A percentile compares a stretch with the other conserved stretches of the same genome.
Conservation (phyloP, 2,888 invertebrate species). For the Glaucopsyche alexis region DNA sequence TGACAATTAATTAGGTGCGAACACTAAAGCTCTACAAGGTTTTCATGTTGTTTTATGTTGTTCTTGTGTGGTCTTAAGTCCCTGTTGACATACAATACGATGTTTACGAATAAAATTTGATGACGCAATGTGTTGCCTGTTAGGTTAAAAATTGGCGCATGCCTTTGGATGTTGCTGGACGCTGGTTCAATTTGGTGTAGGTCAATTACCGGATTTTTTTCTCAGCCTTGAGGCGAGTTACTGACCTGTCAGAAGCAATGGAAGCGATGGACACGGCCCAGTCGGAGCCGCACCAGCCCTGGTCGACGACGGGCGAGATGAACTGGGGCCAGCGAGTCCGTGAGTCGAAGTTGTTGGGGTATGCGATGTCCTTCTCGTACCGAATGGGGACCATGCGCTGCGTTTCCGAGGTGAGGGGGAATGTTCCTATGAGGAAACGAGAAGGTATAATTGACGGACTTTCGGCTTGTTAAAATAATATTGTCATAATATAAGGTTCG, state of each 20-base stretch:
- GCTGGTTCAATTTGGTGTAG: neutral
- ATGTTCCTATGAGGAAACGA: constrained; percentile 64
- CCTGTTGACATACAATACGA: no score
- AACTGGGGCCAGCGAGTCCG: constrained; percentile 85
- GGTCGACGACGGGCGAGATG: constrained; percentile 86
- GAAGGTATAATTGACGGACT: no score
- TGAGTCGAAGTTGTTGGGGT: constrained; percentile 89
- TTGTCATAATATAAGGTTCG: no score
- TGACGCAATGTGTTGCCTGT: no score
- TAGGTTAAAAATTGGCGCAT: no score
- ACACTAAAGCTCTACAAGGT: no score
- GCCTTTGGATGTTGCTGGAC: neutral
- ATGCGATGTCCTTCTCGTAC: constrained; percentile 77
- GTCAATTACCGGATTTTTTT: no score
- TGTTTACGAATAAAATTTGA: no score
- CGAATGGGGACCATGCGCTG: constrained; percentile 80
- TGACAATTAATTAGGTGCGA: neutral
- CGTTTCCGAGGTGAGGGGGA: constrained; percentile 72
- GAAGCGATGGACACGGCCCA: constrained; percentile 95
- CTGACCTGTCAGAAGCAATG: constrained; percentile 87
- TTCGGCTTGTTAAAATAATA: no score
- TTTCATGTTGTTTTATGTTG: no score
- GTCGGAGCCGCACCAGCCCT: constrained; percentile 92
- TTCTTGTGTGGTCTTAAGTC: no score
- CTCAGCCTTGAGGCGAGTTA: neutral